Evolutionary conservation across 2,797 vertebrate species (phyloP).

Genomic region (Alectoris magna): DNA sequence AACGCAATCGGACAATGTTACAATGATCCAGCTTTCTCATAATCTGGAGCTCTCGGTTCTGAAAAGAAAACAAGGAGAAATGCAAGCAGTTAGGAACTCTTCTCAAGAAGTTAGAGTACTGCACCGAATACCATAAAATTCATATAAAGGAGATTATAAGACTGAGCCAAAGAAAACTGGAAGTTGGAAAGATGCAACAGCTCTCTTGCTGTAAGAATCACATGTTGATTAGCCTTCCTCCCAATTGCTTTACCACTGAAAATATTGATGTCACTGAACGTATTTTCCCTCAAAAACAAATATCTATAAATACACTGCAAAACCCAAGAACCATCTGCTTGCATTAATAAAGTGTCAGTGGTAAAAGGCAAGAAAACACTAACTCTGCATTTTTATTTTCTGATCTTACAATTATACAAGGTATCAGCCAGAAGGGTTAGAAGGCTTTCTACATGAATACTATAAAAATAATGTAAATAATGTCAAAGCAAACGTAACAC

Average conservation of each 20-base stretch:
- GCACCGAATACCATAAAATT: not conserved
- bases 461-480: not conserved
- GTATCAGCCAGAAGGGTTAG: not conserved
- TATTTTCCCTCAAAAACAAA: not conserved
- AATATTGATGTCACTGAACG: not conserved
- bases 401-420: not conserved
- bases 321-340: not conserved
- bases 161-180: not conserved
- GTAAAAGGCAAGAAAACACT: not conserved
- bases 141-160: not conserved
- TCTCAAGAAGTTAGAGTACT: not conserved
- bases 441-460: not conserved
- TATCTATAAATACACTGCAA: not conserved
- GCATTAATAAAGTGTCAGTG: not conserved
- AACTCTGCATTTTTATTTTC: not conserved
- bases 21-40: constrained; percentile 99
- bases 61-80: constrained; percentile 55
- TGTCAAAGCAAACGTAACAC: not conserved
- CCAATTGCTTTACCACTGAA: not conserved
- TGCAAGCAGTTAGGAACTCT: constrained; percentile 1
- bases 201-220: not conserved
- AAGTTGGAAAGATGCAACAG: not conserved
- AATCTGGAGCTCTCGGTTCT: constrained; percentile 97
- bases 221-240: not conserved
- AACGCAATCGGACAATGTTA: constrained; percentile 98